phyloP scores from a whole-genome alignment of 2,113 vertebrate genomes.

The Verasper variegatus region DNA sequence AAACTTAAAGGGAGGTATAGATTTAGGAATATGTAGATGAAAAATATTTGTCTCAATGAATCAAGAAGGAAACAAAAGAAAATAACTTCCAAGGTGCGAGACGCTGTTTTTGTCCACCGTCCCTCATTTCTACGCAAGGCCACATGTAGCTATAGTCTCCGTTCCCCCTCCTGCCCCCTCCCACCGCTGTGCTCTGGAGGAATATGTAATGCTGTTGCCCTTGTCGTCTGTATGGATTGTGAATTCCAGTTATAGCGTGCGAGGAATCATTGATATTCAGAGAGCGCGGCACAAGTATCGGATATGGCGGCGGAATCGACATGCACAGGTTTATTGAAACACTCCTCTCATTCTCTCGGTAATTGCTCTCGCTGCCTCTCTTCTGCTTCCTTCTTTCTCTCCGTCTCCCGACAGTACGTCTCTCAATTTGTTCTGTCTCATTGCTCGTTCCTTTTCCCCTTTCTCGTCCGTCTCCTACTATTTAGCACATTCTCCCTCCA shows the following conservation, averaged over 20 bases:
- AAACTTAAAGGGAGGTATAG: background rate
- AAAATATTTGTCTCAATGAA: background rate
- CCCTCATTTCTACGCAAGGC: slow-evolving; percentile 59
- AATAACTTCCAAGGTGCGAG: slow-evolving; percentile 8
- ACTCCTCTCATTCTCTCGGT: slow-evolving; percentile 65
- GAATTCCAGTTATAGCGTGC: slow-evolving; percentile 70
- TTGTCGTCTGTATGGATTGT: slow-evolving; percentile 71
- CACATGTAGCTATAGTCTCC: background rate
- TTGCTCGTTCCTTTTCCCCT: slow-evolving; percentile 19
- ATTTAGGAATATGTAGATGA: background rate
- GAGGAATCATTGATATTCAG: slow-evolving; percentile 76
- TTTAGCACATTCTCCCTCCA: background rate
- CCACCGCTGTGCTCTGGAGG: slow-evolving; percentile 36
- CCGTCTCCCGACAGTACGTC: slow-evolving; percentile 7
- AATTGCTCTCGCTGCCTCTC: slow-evolving; percentile 65
- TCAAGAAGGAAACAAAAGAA: slow-evolving; percentile 17
- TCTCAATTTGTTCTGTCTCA: slow-evolving; percentile 46
- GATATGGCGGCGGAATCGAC: slow-evolving; percentile 68
- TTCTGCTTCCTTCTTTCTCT: slow-evolving; percentile 27
- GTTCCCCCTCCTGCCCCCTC: slow-evolving; percentile 8
- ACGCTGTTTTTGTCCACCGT: slow-evolving; percentile 20
- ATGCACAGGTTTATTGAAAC: slow-evolving; percentile 75
- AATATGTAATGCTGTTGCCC: slow-evolving; percentile 63
- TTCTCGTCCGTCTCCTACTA: slow-evolving; percentile 13
- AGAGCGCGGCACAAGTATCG: slow-evolving; percentile 48